Conservation (phyloP, 2,888 invertebrate genomes). For the Acanthosepion esculentum region DNA sequence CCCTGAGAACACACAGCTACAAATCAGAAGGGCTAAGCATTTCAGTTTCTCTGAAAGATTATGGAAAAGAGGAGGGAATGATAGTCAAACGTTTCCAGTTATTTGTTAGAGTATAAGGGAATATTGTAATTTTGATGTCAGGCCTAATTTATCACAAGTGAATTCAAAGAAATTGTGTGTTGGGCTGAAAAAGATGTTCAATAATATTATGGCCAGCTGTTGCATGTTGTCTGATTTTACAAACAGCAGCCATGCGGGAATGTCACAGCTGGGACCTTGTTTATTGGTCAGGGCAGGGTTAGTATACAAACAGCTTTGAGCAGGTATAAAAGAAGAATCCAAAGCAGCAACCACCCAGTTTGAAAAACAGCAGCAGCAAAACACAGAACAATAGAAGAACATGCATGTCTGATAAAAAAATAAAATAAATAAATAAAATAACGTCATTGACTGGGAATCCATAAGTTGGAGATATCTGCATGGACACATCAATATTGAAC, state of each 20-base stretch:
- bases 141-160: no score
- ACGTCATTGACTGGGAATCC: no score
- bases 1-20: no score
- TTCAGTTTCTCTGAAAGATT: no score
- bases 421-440: no score
- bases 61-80: no score
- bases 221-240: slow-evolving; percentile 39
- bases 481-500: neutral
- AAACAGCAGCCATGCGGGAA: slow-evolving; percentile 25
- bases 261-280: slow-evolving; percentile 38
- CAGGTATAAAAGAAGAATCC: neutral
- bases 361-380: neutral
- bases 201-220: slow-evolving; percentile 45
- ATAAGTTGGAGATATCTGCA: neutral
- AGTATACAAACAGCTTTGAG: slow-evolving; percentile 11
- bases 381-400: neutral
- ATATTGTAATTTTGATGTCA: no score
- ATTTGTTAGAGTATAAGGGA: no score
- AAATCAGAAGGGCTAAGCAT: no score
- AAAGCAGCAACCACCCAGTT: neutral
- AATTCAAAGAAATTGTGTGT: neutral
- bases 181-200: slow-evolving; percentile 36
- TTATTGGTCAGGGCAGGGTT: slow-evolving; percentile 34
- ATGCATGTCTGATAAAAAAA: neutral
- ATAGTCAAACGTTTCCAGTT: no score